Evolutionary conservation across 37 sponge, comb jelly and placozoan genomes (phyloP).

Genomic region (Spongia lamella): DNA sequence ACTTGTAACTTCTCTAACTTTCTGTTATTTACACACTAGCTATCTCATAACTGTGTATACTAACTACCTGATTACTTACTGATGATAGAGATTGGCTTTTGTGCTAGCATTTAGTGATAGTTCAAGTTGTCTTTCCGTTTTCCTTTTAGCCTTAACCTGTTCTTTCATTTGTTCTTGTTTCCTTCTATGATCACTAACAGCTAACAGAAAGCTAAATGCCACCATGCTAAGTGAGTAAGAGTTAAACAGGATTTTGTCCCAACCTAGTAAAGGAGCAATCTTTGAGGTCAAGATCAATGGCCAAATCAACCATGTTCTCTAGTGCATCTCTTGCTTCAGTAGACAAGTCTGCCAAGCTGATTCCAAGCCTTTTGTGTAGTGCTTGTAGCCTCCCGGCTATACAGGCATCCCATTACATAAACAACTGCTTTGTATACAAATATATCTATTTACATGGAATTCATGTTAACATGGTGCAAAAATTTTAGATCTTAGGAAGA

Average conservation of each 20-base stretch:
- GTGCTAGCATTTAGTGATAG: neutral
- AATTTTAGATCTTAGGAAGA: too few species aligned
- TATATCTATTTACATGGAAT: neutral
- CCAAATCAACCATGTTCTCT: slow-evolving; percentile 28
- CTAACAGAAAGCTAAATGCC: neutral
- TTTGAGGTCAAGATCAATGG: slow-evolving; percentile 27
- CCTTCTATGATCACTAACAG: too few species aligned
- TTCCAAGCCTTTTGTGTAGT: slow-evolving; percentile 43
- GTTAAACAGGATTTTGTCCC: neutral
- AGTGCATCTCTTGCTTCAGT: slow-evolving; percentile 6
- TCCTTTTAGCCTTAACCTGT: too few species aligned
- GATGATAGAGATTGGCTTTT: neutral
- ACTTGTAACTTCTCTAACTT: neutral
- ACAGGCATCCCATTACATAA: slow-evolving; percentile 2
- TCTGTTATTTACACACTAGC: neutral
- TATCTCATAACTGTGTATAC: neutral
- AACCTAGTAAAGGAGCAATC: slow-evolving; percentile 68
- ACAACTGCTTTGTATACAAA: neutral
- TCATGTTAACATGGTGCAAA: too few species aligned
- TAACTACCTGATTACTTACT: neutral
- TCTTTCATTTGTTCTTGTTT: too few species aligned
- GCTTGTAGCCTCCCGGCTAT: slow-evolving; percentile 38
- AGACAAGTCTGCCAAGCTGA: slow-evolving; percentile 18
- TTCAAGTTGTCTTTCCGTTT: too few species aligned
- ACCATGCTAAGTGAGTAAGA: neutral